Evolutionary conservation across 92 coral and sea anemone genomes (phyloP).

Genomic region (Blastomussa wellsi): DNA sequence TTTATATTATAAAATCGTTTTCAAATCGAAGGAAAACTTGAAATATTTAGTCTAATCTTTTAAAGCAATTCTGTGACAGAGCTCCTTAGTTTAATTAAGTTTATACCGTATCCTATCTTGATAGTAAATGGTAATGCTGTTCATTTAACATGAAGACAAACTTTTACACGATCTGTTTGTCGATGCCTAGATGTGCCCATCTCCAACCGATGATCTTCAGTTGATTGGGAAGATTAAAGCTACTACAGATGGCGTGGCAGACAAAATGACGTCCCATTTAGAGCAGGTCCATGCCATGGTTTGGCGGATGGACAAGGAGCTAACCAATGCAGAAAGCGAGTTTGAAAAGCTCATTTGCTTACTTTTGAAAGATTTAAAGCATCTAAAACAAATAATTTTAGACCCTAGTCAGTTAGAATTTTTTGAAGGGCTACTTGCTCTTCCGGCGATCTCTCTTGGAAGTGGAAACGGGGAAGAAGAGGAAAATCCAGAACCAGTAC

Average conservation of each 20-base stretch:
- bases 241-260: not conserved
- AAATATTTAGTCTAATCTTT: too few species aligned
- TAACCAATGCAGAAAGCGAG: not conserved
- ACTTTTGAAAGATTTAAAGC: not conserved
- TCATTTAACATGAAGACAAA: too few species aligned
- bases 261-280: not conserved
- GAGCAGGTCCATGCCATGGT: not conserved
- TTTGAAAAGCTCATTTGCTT: not conserved
- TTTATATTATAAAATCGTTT: too few species aligned
- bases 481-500: not conserved
- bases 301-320: not conserved
- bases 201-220: not conserved
- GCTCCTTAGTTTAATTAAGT: too few species aligned
- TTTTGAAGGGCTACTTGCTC: not conserved
- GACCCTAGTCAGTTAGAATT: not conserved
- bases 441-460: too few species aligned
- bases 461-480: too few species aligned
- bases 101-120: too few species aligned
- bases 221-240: not conserved
- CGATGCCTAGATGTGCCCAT: not conserved
- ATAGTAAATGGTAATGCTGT: too few species aligned
- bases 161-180: not conserved
- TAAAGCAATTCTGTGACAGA: too few species aligned
- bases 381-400: not conserved
- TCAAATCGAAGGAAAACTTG: too few species aligned